Evolutionary conservation across 2,113 vertebrate species (phyloP), one percentile per base, ranked within the genome.

Genomic region (Marmota flaviventris): DNA sequence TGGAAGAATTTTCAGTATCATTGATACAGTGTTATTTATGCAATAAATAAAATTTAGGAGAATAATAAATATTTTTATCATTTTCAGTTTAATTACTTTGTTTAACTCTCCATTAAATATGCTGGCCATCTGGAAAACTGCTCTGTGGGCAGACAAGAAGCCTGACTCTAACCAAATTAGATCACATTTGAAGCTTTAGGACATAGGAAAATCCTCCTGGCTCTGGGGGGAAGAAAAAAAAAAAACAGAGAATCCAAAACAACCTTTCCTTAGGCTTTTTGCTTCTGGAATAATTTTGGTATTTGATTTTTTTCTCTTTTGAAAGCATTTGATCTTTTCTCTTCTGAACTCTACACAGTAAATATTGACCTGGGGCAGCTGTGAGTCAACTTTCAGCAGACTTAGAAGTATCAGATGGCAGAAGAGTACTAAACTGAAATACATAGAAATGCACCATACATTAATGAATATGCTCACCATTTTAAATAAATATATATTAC

Each of bases 281-380:
- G 27, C 17, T 56, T 42, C 63, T 89, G 69, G 37, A 84, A 70
- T 75, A 83, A 58, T 91, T 91, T 91, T 76, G 22, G 1, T 89
- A 65, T 89, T 93, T 93, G n/a, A 89, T 75, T 24, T 16, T 53
- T 70, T 76, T 92, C 65, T 89, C 34, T 89, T 95, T 92, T 69
- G 69, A 61, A 67, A 61, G 45, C 29, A 58, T 93, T 92, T 87
- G 48, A 22, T 61, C 42, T 81, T 53, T 84, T 94, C 12, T 90
- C 81, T 91, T 90, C 51, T 96, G 67, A 88, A 91, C 24, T 81
- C 63, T 48, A 67, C 53, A 84, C 18, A 85, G 70, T 22, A 69
- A 63, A 72, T 34, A 92, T 0, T 27, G 69, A 77, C 18, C 42
- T 20, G 17, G 0, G 32, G 61, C 27, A 91, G 51, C 58, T 39